Evolutionary conservation across 37 sponge, comb jelly and placozoan genomes (phyloP).

Genomic region (Cliona cf. orientalis): DNA sequence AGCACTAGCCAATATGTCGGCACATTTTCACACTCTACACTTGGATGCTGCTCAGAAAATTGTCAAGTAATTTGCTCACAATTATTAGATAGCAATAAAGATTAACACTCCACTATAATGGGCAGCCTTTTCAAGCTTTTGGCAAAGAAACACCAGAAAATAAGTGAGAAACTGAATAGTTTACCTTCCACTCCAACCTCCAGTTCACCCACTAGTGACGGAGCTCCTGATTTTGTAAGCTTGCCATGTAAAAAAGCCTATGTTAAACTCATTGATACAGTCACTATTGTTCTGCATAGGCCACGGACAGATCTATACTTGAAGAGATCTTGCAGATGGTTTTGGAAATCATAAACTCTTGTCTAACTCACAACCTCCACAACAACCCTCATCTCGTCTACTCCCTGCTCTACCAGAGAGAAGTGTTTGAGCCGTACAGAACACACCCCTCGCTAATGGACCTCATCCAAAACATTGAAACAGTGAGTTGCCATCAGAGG

Average conservation of each 20-base stretch:
- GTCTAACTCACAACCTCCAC: slow-evolving; percentile 80
- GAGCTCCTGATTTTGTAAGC: neutral
- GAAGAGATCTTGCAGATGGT: slow-evolving; percentile 94
- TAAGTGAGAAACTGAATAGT: slow-evolving; percentile 32
- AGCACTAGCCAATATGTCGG: slow-evolving; percentile 95
- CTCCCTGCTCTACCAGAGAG: slow-evolving; percentile 90
- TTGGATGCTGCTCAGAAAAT: slow-evolving; percentile 84
- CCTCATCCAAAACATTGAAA: slow-evolving; percentile 89
- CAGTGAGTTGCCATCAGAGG: slow-evolving; percentile 38
- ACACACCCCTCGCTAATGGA: slow-evolving; percentile 85
- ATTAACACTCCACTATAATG: neutral
- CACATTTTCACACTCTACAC: slow-evolving; percentile 86
- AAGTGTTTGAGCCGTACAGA: slow-evolving; percentile 78
- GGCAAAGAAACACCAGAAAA: slow-evolving; percentile 85
- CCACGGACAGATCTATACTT: slow-evolving; percentile 69
- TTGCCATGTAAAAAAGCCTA: neutral
- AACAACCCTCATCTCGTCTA: slow-evolving; percentile 94
- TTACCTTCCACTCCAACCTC: neutral
- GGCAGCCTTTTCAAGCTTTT: slow-evolving; percentile 81
- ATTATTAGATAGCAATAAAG: neutral
- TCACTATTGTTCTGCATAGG: slow-evolving; percentile 21
- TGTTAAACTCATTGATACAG: neutral
- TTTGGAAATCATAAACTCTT: slow-evolving; percentile 91
- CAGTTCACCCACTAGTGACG: neutral
- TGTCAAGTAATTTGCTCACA: slow-evolving; percentile 53